Evolutionary conservation across 2,113 vertebrate species (phyloP).

Genomic region (Coreoperca whiteheadi): DNA sequence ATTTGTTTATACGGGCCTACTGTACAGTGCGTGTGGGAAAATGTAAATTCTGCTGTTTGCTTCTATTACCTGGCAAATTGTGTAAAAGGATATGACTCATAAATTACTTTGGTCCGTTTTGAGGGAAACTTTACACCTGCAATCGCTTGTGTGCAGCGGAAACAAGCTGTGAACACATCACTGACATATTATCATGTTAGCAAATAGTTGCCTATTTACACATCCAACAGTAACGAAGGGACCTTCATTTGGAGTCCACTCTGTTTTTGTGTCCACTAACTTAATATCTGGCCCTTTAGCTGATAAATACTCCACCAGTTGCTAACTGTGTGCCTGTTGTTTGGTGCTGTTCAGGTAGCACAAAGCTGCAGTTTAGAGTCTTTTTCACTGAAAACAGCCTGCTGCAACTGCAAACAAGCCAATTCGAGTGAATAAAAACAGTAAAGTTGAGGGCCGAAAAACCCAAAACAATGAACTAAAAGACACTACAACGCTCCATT

Average conservation of each 20-base stretch:
- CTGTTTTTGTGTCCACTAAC: background rate
- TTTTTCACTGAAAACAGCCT: constrained; percentile 3
- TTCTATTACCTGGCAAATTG: background rate
- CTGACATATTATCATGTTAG: background rate
- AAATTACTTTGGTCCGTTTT: background rate
- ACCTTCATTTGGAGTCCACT: background rate
- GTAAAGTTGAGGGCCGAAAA: background rate
- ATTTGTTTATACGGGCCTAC: background rate
- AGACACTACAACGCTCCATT: background rate
- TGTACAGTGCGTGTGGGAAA: background rate
- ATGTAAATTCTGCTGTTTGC: background rate
- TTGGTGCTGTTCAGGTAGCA: background rate
- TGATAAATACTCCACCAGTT: constrained; percentile 3
- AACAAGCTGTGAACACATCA: background rate
- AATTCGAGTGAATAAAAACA: background rate
- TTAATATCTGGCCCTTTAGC: background rate
- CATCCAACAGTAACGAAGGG: background rate
- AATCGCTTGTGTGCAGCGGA: background rate
- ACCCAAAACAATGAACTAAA: background rate
- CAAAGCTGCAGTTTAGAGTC: background rate
- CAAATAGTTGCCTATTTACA: background rate
- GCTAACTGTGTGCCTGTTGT: background rate
- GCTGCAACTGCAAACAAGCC: background rate
- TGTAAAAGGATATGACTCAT: background rate
- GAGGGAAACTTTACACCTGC: background rate